Conservation (phyloP, 1,140 invertebrate genomes). For the Bombus turneri region DNA sequence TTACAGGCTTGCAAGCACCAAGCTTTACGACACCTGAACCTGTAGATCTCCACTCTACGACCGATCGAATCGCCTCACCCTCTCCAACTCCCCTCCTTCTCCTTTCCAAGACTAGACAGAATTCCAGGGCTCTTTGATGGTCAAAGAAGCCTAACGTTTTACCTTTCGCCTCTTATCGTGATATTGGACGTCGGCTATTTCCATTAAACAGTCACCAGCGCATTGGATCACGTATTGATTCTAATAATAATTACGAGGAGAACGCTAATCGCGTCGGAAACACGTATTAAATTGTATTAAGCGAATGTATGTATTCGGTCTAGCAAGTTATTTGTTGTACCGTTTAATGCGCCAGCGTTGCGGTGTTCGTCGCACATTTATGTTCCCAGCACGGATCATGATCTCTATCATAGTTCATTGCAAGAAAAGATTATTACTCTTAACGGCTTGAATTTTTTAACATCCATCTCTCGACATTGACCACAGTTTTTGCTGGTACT, state of each 20-base stretch:
- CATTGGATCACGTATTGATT: constrained; percentile 31
- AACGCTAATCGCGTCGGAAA: neutral
- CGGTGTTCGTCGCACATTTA: too few relatives aligned
- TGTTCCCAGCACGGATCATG: neutral
- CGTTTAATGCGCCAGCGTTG: neutral
- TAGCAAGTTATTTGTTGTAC: neutral
- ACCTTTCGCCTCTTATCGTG: neutral
- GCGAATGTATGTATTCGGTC: neutral
- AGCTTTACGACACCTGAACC: constrained; percentile 67
- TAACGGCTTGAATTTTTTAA: neutral
- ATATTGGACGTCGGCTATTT: constrained; percentile 31
- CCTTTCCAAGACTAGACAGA: neutral
- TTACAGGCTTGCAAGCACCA: constrained; percentile 67
- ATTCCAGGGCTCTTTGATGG: constrained; percentile 32
- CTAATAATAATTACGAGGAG: constrained; percentile 13
- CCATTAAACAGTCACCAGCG: neutral
- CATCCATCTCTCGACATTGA: neutral
- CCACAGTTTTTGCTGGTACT: neutral
- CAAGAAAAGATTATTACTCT: neutral
- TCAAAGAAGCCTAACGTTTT: constrained; percentile 41
- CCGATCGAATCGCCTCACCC: constrained; percentile 38
- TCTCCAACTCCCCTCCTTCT: neutral
- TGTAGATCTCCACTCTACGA: constrained; percentile 64
- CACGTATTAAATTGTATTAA: constrained; percentile 10
- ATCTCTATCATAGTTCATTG: neutral